Base-by-base conservation (phyloP, 2,113 vertebrate genomes). In the Nibea albiflora region DNA sequence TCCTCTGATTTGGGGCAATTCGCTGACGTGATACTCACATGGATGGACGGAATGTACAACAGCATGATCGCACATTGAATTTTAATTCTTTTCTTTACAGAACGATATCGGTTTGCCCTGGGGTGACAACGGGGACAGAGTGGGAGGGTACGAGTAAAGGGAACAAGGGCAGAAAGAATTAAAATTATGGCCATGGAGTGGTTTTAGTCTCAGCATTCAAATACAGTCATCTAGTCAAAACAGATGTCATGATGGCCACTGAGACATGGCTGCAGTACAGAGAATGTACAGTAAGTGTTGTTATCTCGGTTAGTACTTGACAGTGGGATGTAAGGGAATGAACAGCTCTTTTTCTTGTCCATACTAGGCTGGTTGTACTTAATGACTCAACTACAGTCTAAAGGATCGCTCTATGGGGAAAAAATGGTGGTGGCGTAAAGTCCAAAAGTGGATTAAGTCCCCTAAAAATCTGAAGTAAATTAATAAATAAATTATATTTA, bases 251-350 rank as follows among this genome's bases (percentile, higher is more conserved):
- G 86, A 92, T 73, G 81, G 75, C 85, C 88, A 90, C 81, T 67
- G 75, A 76, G 80, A 92, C 84, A 76, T 56, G 74, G 79, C 83
- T 75, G 73, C 49, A 83, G 68, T 77, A 57, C 72, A 84, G 85
- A 87, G 52, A 62, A 82, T 72, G 82, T 82, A 81, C 60, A 82
- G 52, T 84, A 69, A 75, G 35, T 76, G 72, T 87, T 62, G 65
- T 86, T 75, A 85, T 60, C 83, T 77, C 20, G 42, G 85, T 93
- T 92, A 93, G 89, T 92, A 85, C 66, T 83, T 68, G 88, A 92
- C 90, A 88, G 89, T 83, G 80, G 72, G 88, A 93, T 89, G 88
- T 81, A 86, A 90, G 91, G 94, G 92, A 95, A 94, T 93, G 92
- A 93, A 90, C 90, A 93, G 95, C 88, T 78, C 78, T 73, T 71